phyloP scores from a whole-genome alignment of 2,113 vertebrate species.

The Grantiella picta region DNA sequence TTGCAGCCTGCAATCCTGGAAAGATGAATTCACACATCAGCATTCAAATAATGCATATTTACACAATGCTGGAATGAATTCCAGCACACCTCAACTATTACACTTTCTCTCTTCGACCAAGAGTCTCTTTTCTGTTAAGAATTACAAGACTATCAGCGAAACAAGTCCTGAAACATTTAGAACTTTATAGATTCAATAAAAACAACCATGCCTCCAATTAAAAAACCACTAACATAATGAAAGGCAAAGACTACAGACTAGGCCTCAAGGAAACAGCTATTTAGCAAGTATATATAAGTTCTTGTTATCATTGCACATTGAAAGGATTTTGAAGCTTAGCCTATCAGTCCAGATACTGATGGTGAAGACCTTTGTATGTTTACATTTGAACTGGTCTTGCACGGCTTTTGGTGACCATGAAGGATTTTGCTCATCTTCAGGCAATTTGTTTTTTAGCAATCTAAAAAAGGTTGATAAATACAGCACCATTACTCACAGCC shows the following conservation, averaged over 20 bases:
- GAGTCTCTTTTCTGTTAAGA: not conserved
- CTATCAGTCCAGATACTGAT: not conserved
- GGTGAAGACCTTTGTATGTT: not conserved
- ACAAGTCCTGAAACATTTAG: not conserved
- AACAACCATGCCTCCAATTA: not conserved
- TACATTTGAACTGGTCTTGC: not conserved
- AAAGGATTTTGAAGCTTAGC: not conserved
- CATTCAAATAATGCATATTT: not conserved
- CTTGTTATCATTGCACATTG: not conserved
- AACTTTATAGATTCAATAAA: not conserved
- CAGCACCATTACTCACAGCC: not conserved
- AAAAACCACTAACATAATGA: not conserved
- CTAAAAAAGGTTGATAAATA: not conserved
- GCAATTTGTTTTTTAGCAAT: not conserved
- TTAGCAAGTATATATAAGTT: not conserved
- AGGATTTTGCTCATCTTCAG: not conserved
- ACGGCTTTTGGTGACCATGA: not conserved
- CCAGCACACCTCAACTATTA: not conserved
- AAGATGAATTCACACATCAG: not conserved
- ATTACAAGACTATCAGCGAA: not conserved
- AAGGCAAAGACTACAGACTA: not conserved
- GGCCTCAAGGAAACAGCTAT: not conserved
- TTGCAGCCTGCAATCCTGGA: not conserved
- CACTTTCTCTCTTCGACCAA: not conserved
- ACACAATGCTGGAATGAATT: not conserved